These are phyloP conservation scores for Notamacropus eugenii DNA, from an alignment of 2,797 vertebrate species.

Conservation along the genomic window DNA sequence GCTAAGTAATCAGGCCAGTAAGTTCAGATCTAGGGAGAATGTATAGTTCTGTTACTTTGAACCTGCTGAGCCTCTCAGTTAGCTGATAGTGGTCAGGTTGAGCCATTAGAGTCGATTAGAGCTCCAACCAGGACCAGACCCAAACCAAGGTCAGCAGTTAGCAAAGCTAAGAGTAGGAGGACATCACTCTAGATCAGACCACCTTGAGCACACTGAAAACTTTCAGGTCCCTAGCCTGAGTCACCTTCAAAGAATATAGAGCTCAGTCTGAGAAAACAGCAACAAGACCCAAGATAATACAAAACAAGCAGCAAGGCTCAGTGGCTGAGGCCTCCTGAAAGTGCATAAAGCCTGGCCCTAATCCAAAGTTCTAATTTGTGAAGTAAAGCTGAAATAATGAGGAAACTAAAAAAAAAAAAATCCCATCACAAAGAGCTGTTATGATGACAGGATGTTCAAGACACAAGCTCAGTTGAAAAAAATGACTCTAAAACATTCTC, in stretches of 20 bases:
- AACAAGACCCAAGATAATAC: not conserved
- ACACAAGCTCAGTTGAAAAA: not conserved
- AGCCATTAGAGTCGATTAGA: not conserved
- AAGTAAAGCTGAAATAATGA: not conserved
- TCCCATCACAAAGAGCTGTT: not conserved
- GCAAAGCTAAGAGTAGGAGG: not conserved
- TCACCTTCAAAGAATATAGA: not conserved
- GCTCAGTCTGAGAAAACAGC: not conserved
- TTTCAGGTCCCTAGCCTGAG: not conserved
- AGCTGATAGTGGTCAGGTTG: not conserved
- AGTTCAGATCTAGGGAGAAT: not conserved
- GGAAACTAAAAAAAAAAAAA: not conserved
- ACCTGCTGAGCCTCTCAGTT: not conserved
- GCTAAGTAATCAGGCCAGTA: not conserved
- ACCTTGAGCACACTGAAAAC: not conserved
- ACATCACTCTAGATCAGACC: not conserved
- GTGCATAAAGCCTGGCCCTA: not conserved
- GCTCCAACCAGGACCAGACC: not conserved
- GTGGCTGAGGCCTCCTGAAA: not conserved
- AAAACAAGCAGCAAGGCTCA: not conserved
- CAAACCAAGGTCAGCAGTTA: not conserved
- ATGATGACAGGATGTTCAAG: not conserved
- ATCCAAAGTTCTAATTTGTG: not conserved
- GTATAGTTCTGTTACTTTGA: not conserved
- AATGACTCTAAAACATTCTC: not conserved